Conservation (phyloP, 2,888 invertebrate genomes). For the Metacarcinus magister region DNA sequence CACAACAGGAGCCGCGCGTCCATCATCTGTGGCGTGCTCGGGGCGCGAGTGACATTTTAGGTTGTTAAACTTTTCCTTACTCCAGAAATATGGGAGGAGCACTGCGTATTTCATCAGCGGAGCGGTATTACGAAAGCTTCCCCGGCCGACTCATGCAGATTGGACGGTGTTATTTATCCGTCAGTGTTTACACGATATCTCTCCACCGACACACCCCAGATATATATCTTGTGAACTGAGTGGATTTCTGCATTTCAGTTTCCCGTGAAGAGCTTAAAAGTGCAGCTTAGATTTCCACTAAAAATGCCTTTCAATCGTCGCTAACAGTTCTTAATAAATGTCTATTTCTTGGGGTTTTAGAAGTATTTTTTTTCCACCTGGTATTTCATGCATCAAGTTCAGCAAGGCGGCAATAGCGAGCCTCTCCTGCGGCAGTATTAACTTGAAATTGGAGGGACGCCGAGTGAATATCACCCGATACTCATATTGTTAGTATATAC, state of each 20-base stretch:
- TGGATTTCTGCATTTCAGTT: constrained; percentile 20
- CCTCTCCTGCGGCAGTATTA: constrained; percentile 6
- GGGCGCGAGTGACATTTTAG: constrained; percentile 48
- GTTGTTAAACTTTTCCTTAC: constrained; percentile 6
- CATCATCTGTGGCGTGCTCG: constrained; percentile 7
- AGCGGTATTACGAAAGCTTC: constrained; percentile 45
- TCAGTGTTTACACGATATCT: constrained; percentile 44
- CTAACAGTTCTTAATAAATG: constrained; percentile 21
- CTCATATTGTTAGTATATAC: background rate
- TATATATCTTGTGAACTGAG: constrained; percentile 26
- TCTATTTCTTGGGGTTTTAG: constrained; percentile 11
- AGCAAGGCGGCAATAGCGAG: background rate
- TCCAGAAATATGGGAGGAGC: constrained; percentile 15
- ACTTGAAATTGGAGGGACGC: background rate
- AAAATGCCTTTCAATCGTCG: constrained; percentile 37
- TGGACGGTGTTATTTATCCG: constrained; percentile 45
- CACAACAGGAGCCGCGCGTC: background rate
- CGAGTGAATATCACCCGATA: constrained; percentile 12
- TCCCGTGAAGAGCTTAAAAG: constrained; percentile 12
- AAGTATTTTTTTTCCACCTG: background rate
- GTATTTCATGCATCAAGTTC: constrained; percentile 32
- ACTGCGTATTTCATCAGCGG: background rate
- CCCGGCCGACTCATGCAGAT: constrained; percentile 43
- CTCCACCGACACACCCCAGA: constrained; percentile 31
- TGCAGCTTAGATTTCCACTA: background rate